phyloP scores from a whole-genome alignment of 64 coral and sea anemone species.

The Orbicella faveolata region DNA sequence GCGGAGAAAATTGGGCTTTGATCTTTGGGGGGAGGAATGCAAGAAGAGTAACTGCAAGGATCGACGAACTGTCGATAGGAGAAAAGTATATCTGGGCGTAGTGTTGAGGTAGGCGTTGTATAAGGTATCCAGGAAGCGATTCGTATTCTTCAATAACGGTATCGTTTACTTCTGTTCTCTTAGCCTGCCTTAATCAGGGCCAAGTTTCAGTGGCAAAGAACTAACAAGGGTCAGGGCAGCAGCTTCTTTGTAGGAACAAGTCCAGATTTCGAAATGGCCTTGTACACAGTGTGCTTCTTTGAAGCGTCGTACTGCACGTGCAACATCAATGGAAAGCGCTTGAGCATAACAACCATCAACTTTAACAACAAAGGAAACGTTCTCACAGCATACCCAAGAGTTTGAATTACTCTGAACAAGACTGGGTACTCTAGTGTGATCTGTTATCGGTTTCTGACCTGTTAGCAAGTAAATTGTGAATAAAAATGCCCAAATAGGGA shows the following conservation, averaged over 20 bases:
- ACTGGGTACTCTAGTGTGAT: too few species aligned
- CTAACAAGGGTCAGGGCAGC: background rate
- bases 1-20: too few species aligned
- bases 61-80: too few species aligned
- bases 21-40: too few species aligned
- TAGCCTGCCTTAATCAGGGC: background rate
- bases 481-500: too few species aligned
- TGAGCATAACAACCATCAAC: slow-evolving; percentile 8
- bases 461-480: too few species aligned
- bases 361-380: slow-evolving; percentile 5
- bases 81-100: too few species aligned
- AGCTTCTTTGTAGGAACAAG: slow-evolving; percentile 22
- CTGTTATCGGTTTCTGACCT: too few species aligned
- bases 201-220: background rate
- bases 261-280: slow-evolving; percentile 23
- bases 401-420: background rate
- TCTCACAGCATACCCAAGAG: slow-evolving; percentile 10
- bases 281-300: slow-evolving; percentile 31
- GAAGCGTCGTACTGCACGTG: slow-evolving; percentile 3
- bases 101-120: too few species aligned
- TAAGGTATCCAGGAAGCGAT: too few species aligned
- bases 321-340: background rate
- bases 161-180: background rate
- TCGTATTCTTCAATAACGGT: background rate
- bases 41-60: too few species aligned